These are phyloP conservation scores for Mnemiopsis leidyi DNA, from an alignment of 37 sponge, comb jelly and placozoan genomes.

Conservation along the genomic window DNA sequence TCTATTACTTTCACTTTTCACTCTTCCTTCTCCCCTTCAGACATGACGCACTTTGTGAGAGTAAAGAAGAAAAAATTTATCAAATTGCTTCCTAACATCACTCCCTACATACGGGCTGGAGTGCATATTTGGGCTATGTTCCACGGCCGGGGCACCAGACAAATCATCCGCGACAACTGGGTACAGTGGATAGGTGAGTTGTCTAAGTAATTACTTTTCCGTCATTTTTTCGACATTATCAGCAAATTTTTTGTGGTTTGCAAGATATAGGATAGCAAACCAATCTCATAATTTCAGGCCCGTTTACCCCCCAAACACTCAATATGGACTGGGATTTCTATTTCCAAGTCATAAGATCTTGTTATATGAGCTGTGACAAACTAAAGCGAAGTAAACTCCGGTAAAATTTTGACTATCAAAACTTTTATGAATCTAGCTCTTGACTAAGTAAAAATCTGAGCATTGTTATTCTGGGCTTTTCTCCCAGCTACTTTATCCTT, in stretches of 20 bases:
- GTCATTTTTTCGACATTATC: too few relatives aligned
- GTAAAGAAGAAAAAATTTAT: neutral
- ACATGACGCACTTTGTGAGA: conserved; percentile 5
- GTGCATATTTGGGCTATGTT: neutral
- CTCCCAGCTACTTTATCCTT: too few relatives aligned
- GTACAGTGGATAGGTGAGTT: neutral
- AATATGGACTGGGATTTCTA: conserved; percentile 39
- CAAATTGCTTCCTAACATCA: neutral
- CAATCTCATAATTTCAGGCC: neutral
- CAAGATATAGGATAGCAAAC: neutral
- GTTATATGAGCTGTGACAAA: neutral
- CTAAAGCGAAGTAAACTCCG: neutral
- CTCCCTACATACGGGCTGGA: conserved; percentile 1
- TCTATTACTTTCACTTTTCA: too few relatives aligned
- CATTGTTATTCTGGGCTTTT: too few relatives aligned
- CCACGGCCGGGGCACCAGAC: conserved; percentile 1
- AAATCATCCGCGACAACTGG: conserved; percentile 17
- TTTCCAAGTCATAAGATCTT: neutral
- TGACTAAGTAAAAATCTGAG: neutral
- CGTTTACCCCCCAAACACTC: neutral
- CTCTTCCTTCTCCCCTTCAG: too few relatives aligned
- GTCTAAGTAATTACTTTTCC: too few relatives aligned
- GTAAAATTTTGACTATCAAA: too few relatives aligned
- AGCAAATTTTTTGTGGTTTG: too few relatives aligned
- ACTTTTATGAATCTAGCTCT: neutral